Evolutionary conservation across 2,888 invertebrate genomes (phyloP).

Genomic region (Polyommatus iphigenia): DNA sequence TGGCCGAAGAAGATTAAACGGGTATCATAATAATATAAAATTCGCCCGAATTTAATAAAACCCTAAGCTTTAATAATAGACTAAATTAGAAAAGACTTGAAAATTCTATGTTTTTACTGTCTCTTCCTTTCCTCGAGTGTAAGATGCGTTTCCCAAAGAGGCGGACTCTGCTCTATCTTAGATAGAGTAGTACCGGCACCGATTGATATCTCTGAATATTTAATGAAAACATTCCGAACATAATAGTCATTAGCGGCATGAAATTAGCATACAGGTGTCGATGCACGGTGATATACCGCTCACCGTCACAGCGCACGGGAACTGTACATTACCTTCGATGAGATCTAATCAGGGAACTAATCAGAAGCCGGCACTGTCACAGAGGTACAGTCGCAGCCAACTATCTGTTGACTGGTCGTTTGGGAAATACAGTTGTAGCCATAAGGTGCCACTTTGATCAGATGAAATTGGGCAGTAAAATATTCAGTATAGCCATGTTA

Average conservation of each 20-base stretch:
- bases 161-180: background rate
- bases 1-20: background rate
- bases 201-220: background rate
- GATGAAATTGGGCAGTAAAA: background rate
- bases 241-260: constrained; percentile 7
- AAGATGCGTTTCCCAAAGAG: background rate
- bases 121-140: background rate
- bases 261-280: constrained; percentile 1
- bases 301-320: background rate
- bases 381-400: too few relatives aligned
- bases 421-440: background rate
- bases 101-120: background rate
- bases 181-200: background rate
- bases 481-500: background rate
- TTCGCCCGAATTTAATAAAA: background rate
- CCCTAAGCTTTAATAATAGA: too few relatives aligned
- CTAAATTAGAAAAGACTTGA: background rate
- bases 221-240: background rate
- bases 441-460: background rate
- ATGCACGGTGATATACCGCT: background rate
- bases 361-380: background rate
- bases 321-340: background rate
- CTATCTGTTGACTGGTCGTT: too few relatives aligned
- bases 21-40: background rate
- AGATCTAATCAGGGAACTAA: constrained; percentile 7